Evolutionary conservation across 2,113 vertebrate species (phyloP).

Genomic region (Gulo gulo): DNA sequence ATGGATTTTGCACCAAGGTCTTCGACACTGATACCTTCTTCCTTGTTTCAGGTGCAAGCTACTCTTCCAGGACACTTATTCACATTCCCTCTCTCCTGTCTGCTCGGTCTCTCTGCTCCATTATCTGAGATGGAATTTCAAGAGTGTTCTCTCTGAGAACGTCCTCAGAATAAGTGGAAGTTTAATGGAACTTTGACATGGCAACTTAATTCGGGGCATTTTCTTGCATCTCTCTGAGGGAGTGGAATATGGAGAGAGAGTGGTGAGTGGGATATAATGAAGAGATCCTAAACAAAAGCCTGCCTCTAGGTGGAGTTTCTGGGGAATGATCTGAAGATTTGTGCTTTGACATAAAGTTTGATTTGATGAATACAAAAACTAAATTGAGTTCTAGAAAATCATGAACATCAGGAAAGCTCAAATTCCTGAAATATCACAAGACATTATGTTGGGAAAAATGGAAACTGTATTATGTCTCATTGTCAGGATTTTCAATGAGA

Average conservation of each 20-base stretch:
- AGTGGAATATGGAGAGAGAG: not conserved
- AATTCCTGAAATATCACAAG: slow-evolving; percentile 42
- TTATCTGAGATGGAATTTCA: not conserved
- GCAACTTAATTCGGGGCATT: not conserved
- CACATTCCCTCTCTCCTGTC: not conserved
- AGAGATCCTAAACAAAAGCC: not conserved
- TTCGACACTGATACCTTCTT: not conserved
- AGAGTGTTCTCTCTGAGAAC: not conserved
- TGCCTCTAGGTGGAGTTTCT: not conserved
- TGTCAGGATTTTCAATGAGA: slow-evolving; percentile 38
- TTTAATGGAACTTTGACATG: not conserved
- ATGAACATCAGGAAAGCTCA: not conserved
- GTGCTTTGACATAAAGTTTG: not conserved
- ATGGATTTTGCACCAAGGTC: not conserved
- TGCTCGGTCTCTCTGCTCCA: not conserved
- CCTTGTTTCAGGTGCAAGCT: not conserved
- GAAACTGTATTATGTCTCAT: slow-evolving; percentile 32
- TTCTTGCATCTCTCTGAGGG: not conserved
- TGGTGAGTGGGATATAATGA: not conserved
- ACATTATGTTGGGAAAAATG: not conserved
- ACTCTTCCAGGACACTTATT: not conserved
- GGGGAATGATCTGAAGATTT: not conserved
- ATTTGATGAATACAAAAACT: not conserved
- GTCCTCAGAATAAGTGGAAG: not conserved
- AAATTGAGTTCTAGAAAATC: slow-evolving; percentile 16